A percentile compares a stretch with the other conserved stretches of the same genome.
Conservation (phyloP, 2,113 vertebrate genomes). For the human region GRCh38 chrX:113440001-113440500, state of each 20-base stretch:
- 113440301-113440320: background rate
- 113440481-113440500: background rate
- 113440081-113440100: no score
- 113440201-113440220: background rate
- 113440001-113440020: background rate
- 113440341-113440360: background rate
- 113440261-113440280: background rate
- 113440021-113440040: background rate
- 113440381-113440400: background rate
- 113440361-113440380: background rate
- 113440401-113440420: background rate
- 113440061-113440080: no score
- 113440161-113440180: background rate
- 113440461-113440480: background rate
- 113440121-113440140: background rate
- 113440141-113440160: background rate
- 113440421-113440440: background rate
- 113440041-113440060: background rate
- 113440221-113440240: background rate
- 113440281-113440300: background rate
- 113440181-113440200: background rate
- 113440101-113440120: no score
- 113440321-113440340: background rate
- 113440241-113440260: background rate
- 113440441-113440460: background rate